Evolutionary conservation across 2,888 invertebrate species (phyloP), one percentile per base, ranked within the genome.

Genomic region (Apotomis betuletana): DNA sequence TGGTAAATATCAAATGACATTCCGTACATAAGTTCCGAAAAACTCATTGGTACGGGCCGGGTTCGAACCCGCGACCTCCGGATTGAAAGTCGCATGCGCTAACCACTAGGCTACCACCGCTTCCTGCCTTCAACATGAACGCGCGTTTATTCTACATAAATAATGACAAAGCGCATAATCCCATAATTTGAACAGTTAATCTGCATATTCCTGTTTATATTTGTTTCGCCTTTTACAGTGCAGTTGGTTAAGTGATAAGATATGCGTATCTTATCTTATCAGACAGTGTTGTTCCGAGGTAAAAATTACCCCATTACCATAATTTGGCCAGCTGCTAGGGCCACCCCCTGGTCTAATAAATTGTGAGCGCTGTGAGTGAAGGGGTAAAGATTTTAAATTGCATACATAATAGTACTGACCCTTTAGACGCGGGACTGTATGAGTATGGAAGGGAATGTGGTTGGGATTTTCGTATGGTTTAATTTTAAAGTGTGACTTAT

Each of bases 301-400:
- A 77, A 75, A 80, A 85, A 85, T 85, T 83, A 86, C 81, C 77
- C 81, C 81, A 88, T 87, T 88, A 87, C 74, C 77, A 82, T 87
- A 88, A 88, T 88, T 87, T 87, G 84, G 80, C 86, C 87, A 85
- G 85, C 85, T 85, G 83, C 76, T 70, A 54, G 15, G 36, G 36
- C 51, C 6, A 13, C 10, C 49, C 49, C 38, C n/a, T 46, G 4
- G 12, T n/a, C 6, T 55, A 0, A n/a, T 8, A 49, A 57, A 67
- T 49, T 8, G 8, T 49, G 3, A 36, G 38, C n/a, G 27, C 10
- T 41, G 13, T 49, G 13, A 13, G 0, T 12, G 49, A n/a, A 46
- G 12, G 4, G 13, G 0, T 10, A 27, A 51, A 49, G 13, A 13
- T 38, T 38, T 58, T 8, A 67, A 51, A 49, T 57, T 13, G 49